phyloP scores from a whole-genome alignment of 2,888 invertebrate species.

The Drosophila barbarae region DNA sequence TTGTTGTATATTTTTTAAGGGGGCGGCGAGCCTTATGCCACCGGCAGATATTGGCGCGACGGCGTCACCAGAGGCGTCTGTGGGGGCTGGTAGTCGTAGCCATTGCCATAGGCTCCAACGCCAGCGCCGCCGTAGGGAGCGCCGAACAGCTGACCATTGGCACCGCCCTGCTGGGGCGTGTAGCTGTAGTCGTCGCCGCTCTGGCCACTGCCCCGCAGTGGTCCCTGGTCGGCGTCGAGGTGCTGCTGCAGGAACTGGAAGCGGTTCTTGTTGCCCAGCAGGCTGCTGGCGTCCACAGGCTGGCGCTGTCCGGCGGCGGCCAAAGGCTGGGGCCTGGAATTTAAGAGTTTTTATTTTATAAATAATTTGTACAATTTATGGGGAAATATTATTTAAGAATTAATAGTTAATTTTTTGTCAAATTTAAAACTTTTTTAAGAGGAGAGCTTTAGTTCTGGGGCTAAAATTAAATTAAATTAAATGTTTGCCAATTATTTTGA shows the following conservation, averaged over 20 bases:
- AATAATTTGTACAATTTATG: background rate
- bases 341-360: background rate
- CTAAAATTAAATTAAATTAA: too few species aligned
- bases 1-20: background rate
- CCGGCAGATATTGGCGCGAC: slow-evolving; percentile 69
- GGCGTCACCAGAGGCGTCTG: slow-evolving; percentile 50
- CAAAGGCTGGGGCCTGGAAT: slow-evolving; percentile 62
- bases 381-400: too few species aligned
- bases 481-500: background rate
- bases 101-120: slow-evolving; percentile 39
- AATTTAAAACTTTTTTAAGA: background rate
- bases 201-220: slow-evolving; percentile 72
- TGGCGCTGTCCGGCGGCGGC: slow-evolving; percentile 41
- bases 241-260: slow-evolving; percentile 78
- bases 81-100: slow-evolving; percentile 72
- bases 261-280: slow-evolving; percentile 70
- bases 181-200: slow-evolving; percentile 77
- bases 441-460: too few species aligned
- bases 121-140: slow-evolving; percentile 26
- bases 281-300: slow-evolving; percentile 54
- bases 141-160: slow-evolving; percentile 23
- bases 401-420: too few species aligned
- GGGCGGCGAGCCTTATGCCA: slow-evolving; percentile 55
- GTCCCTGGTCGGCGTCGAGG: slow-evolving; percentile 67
- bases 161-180: slow-evolving; percentile 30